Base-by-base conservation (phyloP, 1,140 invertebrate genomes). In the Leguminivora glycinivorella region DNA sequence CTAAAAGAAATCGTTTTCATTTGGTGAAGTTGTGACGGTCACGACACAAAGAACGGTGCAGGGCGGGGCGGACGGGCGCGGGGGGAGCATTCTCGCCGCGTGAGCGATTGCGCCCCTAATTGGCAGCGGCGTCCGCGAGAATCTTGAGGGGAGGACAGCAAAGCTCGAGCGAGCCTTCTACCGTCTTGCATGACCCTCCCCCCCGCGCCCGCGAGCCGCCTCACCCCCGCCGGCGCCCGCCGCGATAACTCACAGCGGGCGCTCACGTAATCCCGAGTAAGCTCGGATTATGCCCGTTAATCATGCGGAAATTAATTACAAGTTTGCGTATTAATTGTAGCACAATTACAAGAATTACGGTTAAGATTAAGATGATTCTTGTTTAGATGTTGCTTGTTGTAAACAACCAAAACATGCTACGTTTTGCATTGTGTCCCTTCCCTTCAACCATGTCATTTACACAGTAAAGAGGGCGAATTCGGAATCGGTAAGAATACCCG, bases 91-190 rank as follows among this genome's bases (percentile, higher is more conserved):
- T 77, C 87, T 83, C 81, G 84, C 90, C 86, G 86, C 87, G 84
- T 91, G 91, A 92, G 87, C 87, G 90, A 92, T 92, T 92, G 91
- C 89, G 88, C 83, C 84, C 87, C 88, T 92, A 92, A 92, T 92
- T 92, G 91, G 91, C 83, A 84, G 83, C 86, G 91, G 90, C 91
- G 88, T 90, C 83, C 89, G 90, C 91, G 88, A 90, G 90, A 92
- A 89, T 92, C 90, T 92, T 92, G 87, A 87, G 86, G 88, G 88
- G 89, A 89, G 89, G 87, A 91, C 89, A 88, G 76, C 78, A 75
- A 31, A 82, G 78, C 78, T 78, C 76, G 74, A 81, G 78, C 77
- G 76, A 84, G 76, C 80, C 82, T 82, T 79, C 71, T 75, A 75
- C 78, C 74, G 56, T 38, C 69, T 72, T 29, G 19, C 24, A 71